Evolutionary conservation across 2,797 vertebrate species (phyloP), one percentile per base, ranked within the genome.

Genomic region (Linurgus olivaceus): DNA sequence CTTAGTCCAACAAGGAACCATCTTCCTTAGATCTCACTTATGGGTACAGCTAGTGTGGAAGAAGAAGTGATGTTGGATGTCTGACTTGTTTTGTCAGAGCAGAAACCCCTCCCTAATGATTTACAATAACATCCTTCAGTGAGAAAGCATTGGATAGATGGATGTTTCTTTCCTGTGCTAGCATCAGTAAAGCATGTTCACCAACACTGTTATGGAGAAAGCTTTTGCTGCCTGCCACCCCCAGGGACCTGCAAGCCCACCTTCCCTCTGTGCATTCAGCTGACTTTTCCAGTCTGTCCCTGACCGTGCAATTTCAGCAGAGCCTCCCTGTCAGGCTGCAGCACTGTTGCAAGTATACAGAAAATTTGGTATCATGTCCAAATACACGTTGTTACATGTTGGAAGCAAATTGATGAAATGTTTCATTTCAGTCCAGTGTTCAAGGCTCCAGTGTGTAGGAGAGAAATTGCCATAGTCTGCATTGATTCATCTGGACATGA

Each of bases 401-500:
- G 61, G 37, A 59, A 89, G 74, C 47, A 94, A 63, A 67, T 4
- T 74, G 66, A 90, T 55, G 74, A 90, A 48, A 59, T 79, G 33
- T 82, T 90, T 65, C 3, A 59, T 59, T 40, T 40, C 37, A 59
- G 58, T 29, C 18, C 26, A 40, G 26, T 40, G 37, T 40, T 59
- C 26, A 40, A 59, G 37, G 35, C 26, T 88, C 40, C 61, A 29
- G 28, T 72, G 54, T n/a, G 26, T n/a, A 82, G 70, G 33, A 70
- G 51, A 78, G 44, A 90, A 96, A 94, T 79, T 82, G 62, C 88
- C 1, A 0, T 50, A 62, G 71, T 90, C 71, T 88, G 82, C 86
- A 66, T 50, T 77, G 86, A 73, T 88, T 96, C 86, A 90, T 70
- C 77, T 90, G 57, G 73, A 92, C 24, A 51, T 42, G 55, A 57